These are phyloP conservation scores for Trichoplusia ni DNA, from an alignment of 1,140 invertebrate genomes.

Conservation along the genomic window DNA sequence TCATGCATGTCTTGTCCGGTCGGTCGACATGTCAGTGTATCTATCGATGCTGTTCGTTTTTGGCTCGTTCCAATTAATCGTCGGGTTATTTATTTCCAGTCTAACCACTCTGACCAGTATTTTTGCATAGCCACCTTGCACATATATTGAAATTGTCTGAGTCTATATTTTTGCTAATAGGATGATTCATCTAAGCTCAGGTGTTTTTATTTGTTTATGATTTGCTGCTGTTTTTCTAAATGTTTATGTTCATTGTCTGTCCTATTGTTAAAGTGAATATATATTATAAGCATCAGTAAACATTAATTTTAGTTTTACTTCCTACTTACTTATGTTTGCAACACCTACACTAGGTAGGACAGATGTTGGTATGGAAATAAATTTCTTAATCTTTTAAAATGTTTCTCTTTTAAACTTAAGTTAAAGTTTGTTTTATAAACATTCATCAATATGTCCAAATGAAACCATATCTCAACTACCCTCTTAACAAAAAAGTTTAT, in stretches of 20 bases:
- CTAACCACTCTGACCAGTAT: conserved; percentile 19
- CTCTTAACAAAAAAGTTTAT: too few species aligned
- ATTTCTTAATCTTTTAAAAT: too few species aligned
- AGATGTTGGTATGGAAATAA: too few species aligned
- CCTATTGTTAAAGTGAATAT: background rate
- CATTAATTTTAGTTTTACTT: background rate
- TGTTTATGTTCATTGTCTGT: too few species aligned
- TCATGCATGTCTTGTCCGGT: conserved; percentile 26
- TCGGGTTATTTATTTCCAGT: conserved; percentile 21
- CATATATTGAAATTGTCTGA: background rate
- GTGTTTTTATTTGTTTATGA: conserved; percentile 6
- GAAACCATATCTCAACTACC: too few species aligned
- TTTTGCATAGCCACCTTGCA: conserved; percentile 12
- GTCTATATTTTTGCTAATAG: background rate
- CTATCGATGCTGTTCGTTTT: background rate
- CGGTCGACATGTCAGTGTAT: conserved; percentile 11
- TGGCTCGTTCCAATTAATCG: conserved; percentile 10
- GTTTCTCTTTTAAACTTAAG: too few species aligned
- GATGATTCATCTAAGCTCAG: conserved; percentile 3
- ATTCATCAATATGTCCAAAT: too few species aligned
- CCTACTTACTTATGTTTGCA: background rate
- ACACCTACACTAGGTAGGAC: background rate
- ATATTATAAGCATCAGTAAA: background rate
- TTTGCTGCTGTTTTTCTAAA: background rate
- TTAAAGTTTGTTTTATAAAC: too few species aligned